A percentile compares a stretch with the other conserved stretches of the same genome.
Evolutionary conservation across 2,888 invertebrate genomes (phyloP).

Genomic region (Lasioglossum malachurum): DNA sequence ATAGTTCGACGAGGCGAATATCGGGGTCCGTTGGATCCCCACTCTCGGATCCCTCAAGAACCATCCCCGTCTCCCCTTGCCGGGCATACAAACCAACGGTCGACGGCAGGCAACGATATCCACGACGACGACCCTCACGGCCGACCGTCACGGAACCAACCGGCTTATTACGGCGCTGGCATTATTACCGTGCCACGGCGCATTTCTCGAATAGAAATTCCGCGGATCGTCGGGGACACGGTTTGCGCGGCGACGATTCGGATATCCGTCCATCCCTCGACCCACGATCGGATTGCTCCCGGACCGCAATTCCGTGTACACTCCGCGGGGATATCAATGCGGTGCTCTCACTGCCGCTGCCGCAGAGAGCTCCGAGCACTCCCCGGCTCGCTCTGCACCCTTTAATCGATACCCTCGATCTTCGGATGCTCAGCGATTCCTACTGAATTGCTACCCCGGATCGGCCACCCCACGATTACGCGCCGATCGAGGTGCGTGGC

Average conservation of each 20-base stretch:
- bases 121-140: neutral
- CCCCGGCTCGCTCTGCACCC: slow-evolving; percentile 9
- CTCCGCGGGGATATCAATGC: slow-evolving; percentile 27
- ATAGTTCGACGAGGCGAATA: slow-evolving; percentile 67
- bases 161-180: slow-evolving; percentile 71
- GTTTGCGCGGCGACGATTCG: slow-evolving; percentile 52
- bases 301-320: slow-evolving; percentile 63
- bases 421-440: slow-evolving; percentile 10
- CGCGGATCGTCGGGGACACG: slow-evolving; percentile 66
- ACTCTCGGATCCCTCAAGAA: slow-evolving; percentile 51
- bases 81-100: neutral
- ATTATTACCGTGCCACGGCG: slow-evolving; percentile 71
- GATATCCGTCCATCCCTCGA: slow-evolving; percentile 44
- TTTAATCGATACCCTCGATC: slow-evolving; percentile 55
- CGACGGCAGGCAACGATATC: neutral
- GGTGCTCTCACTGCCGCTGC: neutral
- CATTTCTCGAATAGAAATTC: slow-evolving; percentile 73
- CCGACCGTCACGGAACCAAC: slow-evolving; percentile 9
- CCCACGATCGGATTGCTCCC: slow-evolving; percentile 49
- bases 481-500: neutral
- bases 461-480: neutral
- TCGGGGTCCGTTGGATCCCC: slow-evolving; percentile 21
- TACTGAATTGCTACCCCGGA: neutral
- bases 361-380: slow-evolving; percentile 30
- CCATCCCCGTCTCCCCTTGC: slow-evolving; percentile 12